Conservation (phyloP, 2,113 vertebrate genomes). For the Todiramphus chloris region DNA sequence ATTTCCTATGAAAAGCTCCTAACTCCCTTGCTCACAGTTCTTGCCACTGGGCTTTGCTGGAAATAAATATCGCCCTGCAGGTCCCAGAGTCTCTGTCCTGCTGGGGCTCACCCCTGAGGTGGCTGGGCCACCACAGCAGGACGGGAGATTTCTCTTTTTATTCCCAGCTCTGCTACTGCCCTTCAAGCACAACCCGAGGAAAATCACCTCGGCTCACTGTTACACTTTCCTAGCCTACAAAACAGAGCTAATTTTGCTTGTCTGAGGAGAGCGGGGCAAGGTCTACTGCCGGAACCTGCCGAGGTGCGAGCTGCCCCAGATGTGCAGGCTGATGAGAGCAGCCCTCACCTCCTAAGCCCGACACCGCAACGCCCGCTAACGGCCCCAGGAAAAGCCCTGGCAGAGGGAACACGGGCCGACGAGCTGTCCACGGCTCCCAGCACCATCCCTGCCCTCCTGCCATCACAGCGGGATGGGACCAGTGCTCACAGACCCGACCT, state of each 20-base stretch:
- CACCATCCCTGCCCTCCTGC: background rate
- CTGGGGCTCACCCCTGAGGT: rapidly evolving
- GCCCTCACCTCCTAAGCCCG: background rate
- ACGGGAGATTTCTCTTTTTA: background rate
- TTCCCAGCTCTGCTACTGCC: background rate
- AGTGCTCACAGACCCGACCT: rapidly evolving
- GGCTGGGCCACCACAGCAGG: background rate
- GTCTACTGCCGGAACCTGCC: background rate
- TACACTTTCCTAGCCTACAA: background rate
- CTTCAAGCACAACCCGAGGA: background rate
- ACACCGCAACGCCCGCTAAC: background rate
- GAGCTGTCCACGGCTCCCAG: background rate
- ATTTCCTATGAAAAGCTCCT: background rate
- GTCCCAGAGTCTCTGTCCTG: background rate
- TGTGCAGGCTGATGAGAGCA: background rate
- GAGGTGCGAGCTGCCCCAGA: background rate
- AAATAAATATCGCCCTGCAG: background rate
- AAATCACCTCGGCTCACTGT: background rate
- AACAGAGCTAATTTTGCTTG: background rate
- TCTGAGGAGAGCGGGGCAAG: background rate
- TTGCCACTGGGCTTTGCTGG: rapidly evolving
- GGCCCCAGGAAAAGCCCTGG: background rate
- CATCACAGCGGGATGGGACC: background rate
- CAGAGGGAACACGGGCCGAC: background rate
- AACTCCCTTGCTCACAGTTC: rapidly evolving